Evolutionary conservation across 2,888 invertebrate species (phyloP).

Genomic region (Philhelius pedissequus): DNA sequence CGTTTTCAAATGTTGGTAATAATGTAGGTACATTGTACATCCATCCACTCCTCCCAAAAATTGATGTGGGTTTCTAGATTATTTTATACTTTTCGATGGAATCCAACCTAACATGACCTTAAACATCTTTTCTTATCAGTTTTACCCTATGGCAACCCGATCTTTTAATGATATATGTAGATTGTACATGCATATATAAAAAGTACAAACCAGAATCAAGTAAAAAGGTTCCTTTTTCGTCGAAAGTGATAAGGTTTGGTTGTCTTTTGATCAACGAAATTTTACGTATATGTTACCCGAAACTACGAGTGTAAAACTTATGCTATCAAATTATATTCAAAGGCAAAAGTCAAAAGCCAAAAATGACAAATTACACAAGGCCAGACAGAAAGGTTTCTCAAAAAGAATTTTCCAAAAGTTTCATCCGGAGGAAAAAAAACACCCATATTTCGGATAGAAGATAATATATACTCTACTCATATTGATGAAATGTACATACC

Average conservation of each 20-base stretch:
- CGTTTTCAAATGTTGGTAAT: too few relatives aligned
- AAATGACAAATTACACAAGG: slow-evolving; percentile 1
- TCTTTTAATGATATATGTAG: not conserved
- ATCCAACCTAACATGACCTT: not conserved
- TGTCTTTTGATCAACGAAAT: not conserved
- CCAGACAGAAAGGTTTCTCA: not conserved
- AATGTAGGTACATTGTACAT: too few relatives aligned
- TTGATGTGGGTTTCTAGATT: too few relatives aligned
- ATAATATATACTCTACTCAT: not conserved
- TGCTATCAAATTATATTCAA: not conserved
- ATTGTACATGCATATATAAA: not conserved
- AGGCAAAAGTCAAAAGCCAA: not conserved
- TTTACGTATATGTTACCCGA: not conserved
- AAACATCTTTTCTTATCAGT: not conserved
- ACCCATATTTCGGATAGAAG: not conserved
- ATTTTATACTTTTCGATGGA: not conserved
- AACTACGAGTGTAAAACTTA: not conserved
- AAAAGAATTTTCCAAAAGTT: not conserved
- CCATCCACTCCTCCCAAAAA: too few relatives aligned
- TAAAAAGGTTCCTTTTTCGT: not conserved
- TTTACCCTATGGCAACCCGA: not conserved
- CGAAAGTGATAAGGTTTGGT: not conserved
- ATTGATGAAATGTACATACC: slow-evolving; percentile 71
- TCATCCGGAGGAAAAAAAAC: not conserved
- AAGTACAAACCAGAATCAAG: not conserved